Evolutionary conservation across 2,888 invertebrate genomes (phyloP).

Genomic region (Chironomus tentans): DNA sequence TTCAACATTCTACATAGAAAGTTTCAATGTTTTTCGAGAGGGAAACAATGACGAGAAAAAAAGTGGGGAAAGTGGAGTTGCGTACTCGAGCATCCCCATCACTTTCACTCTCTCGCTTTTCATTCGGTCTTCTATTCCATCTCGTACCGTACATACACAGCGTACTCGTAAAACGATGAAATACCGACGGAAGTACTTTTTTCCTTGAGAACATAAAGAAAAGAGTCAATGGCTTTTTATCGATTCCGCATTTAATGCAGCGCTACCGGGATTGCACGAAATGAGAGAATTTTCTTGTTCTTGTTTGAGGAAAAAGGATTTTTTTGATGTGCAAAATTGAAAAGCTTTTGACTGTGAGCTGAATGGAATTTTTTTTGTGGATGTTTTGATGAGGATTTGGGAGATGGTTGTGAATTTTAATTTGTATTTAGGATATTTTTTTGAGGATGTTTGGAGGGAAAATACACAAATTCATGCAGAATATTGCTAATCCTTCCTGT

Average conservation of each 20-base stretch:
- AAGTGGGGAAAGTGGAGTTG: constrained; percentile 24
- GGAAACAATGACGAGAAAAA: neutral
- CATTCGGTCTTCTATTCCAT: neutral
- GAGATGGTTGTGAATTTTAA: too few relatives aligned
- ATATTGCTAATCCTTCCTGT: too few relatives aligned
- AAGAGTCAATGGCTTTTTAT: constrained; percentile 25
- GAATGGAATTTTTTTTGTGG: too few relatives aligned
- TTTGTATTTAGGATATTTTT: too few relatives aligned
- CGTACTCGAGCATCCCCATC: neutral
- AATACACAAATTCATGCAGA: too few relatives aligned
- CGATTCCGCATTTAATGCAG: constrained; percentile 21
- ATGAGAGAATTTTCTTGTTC: neutral
- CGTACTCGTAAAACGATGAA: neutral
- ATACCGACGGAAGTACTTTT: constrained; percentile 9
- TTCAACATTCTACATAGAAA: neutral
- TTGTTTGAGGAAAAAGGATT: neutral
- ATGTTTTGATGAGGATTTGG: too few relatives aligned
- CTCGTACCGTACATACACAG: neutral
- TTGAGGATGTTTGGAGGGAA: too few relatives aligned
- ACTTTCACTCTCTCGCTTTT: constrained; percentile 19
- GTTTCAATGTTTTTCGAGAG: constrained; percentile 2
- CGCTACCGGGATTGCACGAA: neutral
- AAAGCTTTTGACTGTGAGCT: too few relatives aligned
- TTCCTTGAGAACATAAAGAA: neutral
- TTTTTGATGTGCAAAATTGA: neutral